Percentiles rank a stretch among this genome's conserved stretches.
Evolutionary conservation across 2,888 invertebrate species (phyloP).

Genomic region (Coleophora deauratella): DNA sequence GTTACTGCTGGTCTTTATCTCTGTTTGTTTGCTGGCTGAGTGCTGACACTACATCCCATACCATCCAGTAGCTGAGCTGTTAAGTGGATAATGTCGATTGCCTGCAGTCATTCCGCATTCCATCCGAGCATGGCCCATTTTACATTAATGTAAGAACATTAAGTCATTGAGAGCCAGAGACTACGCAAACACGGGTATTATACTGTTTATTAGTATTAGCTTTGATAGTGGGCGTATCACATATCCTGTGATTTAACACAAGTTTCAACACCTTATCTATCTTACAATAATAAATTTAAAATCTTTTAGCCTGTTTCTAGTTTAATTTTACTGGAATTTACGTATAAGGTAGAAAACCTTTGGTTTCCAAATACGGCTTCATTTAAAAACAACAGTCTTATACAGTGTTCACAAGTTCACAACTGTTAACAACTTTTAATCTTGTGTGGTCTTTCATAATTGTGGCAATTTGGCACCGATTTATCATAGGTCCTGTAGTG

Average conservation of each 20-base stretch:
- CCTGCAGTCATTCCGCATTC: conserved; percentile 66
- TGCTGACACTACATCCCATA: neutral
- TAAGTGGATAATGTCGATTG: conserved; percentile 70
- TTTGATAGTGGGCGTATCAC: conserved; percentile 17
- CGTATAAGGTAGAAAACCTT: too few species aligned
- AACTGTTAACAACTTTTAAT: neutral
- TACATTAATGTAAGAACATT: conserved; percentile 55
- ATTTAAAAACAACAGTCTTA: too few species aligned
- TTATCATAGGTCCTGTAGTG: conserved; percentile 6
- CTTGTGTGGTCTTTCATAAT: too few species aligned
- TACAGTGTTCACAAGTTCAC: conserved; percentile 11
- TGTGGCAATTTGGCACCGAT: too few species aligned
- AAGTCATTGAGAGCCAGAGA: conserved; percentile 36
- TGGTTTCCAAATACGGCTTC: too few species aligned
- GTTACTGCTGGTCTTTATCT: too few species aligned
- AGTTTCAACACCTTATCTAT: too few species aligned
- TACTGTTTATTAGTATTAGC: neutral
- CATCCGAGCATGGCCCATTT: conserved; percentile 41
- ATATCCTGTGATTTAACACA: conserved; percentile 4
- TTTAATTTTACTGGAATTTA: too few species aligned
- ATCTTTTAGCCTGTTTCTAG: too few species aligned
- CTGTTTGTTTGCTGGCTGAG: too few species aligned
- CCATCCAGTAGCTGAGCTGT: conserved; percentile 40
- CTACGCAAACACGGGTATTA: too few species aligned
- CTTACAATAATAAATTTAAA: too few species aligned